Conservation (phyloP, 2,888 invertebrate genomes). For the Eupithecia inturbata region DNA sequence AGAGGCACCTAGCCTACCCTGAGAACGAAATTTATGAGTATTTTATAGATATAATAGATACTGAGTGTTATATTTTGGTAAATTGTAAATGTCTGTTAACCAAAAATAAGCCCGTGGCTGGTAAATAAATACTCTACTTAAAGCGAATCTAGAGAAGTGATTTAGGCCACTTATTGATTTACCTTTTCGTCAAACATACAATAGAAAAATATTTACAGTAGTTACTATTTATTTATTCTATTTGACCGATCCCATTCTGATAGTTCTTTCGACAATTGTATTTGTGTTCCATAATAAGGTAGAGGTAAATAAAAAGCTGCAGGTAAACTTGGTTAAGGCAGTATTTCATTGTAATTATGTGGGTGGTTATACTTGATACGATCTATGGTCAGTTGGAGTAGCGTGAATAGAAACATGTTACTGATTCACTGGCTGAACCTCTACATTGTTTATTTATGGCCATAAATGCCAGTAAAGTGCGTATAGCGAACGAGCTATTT, state of each 20-base stretch:
- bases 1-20: no score
- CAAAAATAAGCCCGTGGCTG: not conserved
- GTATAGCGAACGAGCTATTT: constrained; percentile 30
- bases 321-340: constrained; percentile 21
- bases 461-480: constrained; percentile 46
- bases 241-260: not conserved
- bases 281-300: not conserved
- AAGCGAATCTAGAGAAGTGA: not conserved
- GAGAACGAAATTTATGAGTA: no score
- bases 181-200: not conserved
- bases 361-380: constrained; percentile 45
- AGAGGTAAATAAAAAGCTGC: constrained; percentile 12
- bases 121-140: not conserved
- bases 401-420: constrained; percentile 47
- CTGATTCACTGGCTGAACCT: constrained; percentile 42
- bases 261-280: not conserved
- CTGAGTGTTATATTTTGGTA: no score
- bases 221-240: not conserved
- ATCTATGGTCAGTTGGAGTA: constrained; percentile 46
- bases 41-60: no score
- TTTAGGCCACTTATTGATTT: not conserved
- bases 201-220: not conserved
- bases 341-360: constrained; percentile 43
- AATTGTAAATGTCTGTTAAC: no score
- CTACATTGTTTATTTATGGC: constrained; percentile 56